These are phyloP conservation scores for Bathynomus jamesi DNA, from an alignment of 1,140 invertebrate genomes.

Conservation along the genomic window DNA sequence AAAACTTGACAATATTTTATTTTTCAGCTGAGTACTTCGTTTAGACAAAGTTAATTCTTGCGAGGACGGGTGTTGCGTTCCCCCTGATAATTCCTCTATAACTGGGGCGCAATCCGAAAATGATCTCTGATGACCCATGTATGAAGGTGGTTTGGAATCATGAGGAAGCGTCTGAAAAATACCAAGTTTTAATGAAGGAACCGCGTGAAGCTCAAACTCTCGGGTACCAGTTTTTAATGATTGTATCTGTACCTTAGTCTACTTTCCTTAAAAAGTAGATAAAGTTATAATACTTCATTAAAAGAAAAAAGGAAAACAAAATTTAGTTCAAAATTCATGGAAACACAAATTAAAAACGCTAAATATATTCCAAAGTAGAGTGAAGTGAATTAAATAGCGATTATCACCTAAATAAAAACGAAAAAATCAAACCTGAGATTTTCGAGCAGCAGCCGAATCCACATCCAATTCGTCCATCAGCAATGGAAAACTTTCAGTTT, in stretches of 20 bases:
- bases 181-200: neutral
- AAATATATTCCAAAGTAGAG: no score
- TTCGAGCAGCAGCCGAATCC: slow-evolving; percentile 14
- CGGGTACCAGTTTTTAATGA: no score
- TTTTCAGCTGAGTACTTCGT: neutral
- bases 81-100: slow-evolving; percentile 12
- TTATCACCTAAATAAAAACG: no score
- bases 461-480: slow-evolving; percentile 22
- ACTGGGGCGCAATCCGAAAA: slow-evolving; percentile 34
- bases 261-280: no score
- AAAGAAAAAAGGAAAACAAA: no score
- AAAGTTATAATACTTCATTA: no score
- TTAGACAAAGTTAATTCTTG: neutral
- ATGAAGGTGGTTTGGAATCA: slow-evolving; percentile 21
- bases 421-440: slow-evolving; percentile 27
- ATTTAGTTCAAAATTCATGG: no score
- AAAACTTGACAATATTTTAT: neutral
- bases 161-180: slow-evolving; percentile 27
- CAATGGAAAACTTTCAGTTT: slow-evolving; percentile 25
- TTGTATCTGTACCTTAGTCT: no score
- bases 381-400: no score
- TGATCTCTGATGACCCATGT: slow-evolving; percentile 26
- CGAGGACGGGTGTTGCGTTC: neutral
- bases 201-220: neutral
- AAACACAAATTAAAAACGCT: no score